Evolutionary conservation across 1,140 invertebrate genomes (phyloP), one percentile per base, ranked within the genome.

Genomic region (Sesamia nonagrioides): DNA sequence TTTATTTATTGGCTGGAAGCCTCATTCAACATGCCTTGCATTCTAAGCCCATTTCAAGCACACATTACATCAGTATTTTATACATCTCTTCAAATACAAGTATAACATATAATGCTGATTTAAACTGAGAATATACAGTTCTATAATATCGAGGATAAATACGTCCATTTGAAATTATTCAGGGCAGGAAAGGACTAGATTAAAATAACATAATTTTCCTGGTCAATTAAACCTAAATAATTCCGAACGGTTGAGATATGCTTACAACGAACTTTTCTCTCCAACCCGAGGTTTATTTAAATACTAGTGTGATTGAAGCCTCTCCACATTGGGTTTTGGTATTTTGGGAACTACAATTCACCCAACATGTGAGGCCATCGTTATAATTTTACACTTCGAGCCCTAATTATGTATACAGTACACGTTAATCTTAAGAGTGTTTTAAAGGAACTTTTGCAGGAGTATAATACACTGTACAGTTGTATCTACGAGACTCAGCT

Each of bases 381-480:
- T 18, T 58, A 48, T 42, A 18, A 40, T 9, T 45, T 58, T 42
- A 58, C 18, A 69, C 66, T 69, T 74, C 37, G 37, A 60, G 54
- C 33, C 18, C 17, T 21, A 58, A 58, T 45, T 37, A 71, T 54
- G 45, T 71, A 71, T 37, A 52, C n/a, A 52, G 48, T 52, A 73
- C 71, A 50, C 18, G 27, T 40, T 33, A 56, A 68, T 61, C 56
- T 48, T 75, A 75, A 61, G 40, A 75, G 72, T 78, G 66, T 48
- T 21, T 85, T 84, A 48, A 79, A 90, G 89, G 87, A 91, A 89
- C 88, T 89, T 78, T 86, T 45, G 74, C 48, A 40, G 54, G 75
- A 77, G 52, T 84, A 77, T 75, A 84, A 27, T 84, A 80, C 71
- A 86, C 77, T 71, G 81, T 79, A 72, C 81, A 86, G 37, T 61